These are phyloP conservation scores for Meta bourneti DNA, from an alignment of 2,888 invertebrate species.

Conservation along the genomic window DNA sequence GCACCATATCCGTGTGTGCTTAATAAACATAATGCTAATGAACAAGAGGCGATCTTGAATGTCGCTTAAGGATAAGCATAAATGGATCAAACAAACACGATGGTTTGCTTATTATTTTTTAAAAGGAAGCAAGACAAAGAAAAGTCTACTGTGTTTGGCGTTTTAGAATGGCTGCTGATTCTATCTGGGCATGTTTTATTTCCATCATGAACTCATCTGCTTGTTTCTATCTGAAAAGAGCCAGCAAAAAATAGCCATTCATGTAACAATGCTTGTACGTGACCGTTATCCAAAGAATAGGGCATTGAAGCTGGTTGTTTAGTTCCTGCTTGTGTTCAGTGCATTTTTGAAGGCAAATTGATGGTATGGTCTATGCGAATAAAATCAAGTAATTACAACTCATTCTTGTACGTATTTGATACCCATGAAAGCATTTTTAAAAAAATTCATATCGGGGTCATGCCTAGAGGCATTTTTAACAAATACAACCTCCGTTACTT, in stretches of 20 bases:
- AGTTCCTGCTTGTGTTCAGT: background rate
- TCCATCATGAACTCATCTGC: constrained; percentile 27
- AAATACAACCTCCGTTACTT: too few relatives aligned
- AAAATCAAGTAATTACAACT: background rate
- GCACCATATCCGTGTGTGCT: background rate
- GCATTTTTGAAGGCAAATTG: background rate
- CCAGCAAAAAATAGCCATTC: background rate
- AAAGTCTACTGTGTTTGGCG: background rate
- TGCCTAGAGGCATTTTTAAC: too few relatives aligned
- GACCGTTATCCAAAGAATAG: background rate
- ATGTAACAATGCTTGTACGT: constrained; percentile 13
- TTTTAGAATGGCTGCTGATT: constrained; percentile 30
- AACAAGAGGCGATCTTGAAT: constrained; percentile 29
- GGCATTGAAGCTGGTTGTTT: background rate
- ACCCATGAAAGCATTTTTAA: background rate
- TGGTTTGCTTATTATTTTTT: background rate
- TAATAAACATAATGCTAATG: constrained; percentile 55
- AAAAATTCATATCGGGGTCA: too few relatives aligned
- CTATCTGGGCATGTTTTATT: constrained; percentile 41
- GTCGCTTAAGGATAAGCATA: constrained; percentile 20
- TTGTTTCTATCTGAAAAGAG: constrained; percentile 11
- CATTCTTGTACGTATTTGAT: background rate
- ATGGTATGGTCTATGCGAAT: background rate
- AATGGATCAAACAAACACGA: constrained; percentile 25
- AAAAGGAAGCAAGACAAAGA: background rate